Base-by-base conservation (phyloP, 2,113 vertebrate species). In the Macrotus californicus region DNA sequence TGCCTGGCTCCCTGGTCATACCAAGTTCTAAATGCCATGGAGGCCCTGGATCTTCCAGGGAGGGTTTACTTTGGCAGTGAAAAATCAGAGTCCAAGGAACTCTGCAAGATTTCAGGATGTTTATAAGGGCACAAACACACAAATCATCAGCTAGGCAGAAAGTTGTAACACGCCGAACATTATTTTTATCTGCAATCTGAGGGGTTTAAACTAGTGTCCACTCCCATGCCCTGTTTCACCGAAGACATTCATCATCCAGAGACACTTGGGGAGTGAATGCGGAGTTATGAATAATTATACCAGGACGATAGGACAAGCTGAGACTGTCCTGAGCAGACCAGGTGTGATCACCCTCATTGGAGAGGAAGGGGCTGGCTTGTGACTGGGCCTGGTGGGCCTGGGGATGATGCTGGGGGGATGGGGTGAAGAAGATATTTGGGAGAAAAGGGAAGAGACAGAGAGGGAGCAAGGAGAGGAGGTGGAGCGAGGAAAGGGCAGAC, bases 141-240 rank as follows among this genome's bases (percentile, higher is more conserved):
- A 48, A 48, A 48, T 11, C 46, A 59, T 39, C n/a, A 64, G 41
- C 43, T 41, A 26, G 19, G 34, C 46, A 52, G 84, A 91, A 77
- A 56, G 50, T 61, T 69, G 69, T 56, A 67, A 93, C 7, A 84
- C 83, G 66, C 16, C 34, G 48, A 56, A 81, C 75, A 83, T 84
- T 87, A 70, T 61, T 95, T 93, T 80, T 36, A 54, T 36, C 22
- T 92, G 79, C 75, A 76, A 67, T 59, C 5, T 29, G 34, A 69
- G 29, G 29, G 7, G 18, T 43, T 97, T 87, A 80, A 46, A 36
- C 70, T 36, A 61, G 29, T 77, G 31, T 29, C 67, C 69, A 7
- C 3, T 5, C 10, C 50, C 26, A 79, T 6, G 18, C 16, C 34
- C 36, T 5, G 56, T 48, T 15, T 12, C 46, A 7, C 24, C 50